Percentiles rank a stretch among this genome's conserved stretches.
phyloP scores from a whole-genome alignment of 1,140 invertebrate genomes.

The Diabrotica virgifera region DNA sequence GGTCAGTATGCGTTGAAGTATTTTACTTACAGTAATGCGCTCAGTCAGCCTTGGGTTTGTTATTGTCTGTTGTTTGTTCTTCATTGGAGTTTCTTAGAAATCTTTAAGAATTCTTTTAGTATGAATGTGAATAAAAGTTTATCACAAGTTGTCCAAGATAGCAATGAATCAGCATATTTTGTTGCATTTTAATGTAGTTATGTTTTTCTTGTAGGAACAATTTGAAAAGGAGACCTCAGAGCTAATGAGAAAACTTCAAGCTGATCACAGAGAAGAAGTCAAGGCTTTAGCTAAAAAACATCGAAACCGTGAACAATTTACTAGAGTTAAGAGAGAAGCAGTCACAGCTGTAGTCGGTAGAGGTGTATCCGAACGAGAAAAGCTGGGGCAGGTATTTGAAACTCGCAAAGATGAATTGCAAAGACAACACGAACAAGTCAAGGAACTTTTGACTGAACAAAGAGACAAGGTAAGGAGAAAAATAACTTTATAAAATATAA shows the following conservation, averaged over 20 bases:
- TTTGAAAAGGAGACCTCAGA: slow-evolving; percentile 77
- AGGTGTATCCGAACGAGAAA: slow-evolving; percentile 76
- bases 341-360: slow-evolving; percentile 73
- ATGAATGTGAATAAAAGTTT: no score
- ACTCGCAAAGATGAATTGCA: slow-evolving; percentile 71
- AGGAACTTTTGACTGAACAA: slow-evolving; percentile 64
- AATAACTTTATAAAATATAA: not conserved
- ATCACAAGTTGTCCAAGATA: no score
- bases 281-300: slow-evolving; percentile 77
- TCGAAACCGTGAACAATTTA: slow-evolving; percentile 86
- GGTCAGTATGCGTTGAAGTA: no score
- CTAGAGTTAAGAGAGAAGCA: slow-evolving; percentile 74
- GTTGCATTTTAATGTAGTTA: no score
- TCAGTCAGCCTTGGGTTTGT: no score
- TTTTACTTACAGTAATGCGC: no score
- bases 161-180: no score
- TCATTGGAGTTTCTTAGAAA: no score
- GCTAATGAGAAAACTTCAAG: slow-evolving; percentile 79
- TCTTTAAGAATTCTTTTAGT: no score
- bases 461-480: slow-evolving; percentile 61
- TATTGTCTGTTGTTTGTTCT: no score
- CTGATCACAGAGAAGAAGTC: slow-evolving; percentile 79
- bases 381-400: slow-evolving; percentile 70
- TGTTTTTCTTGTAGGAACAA: slow-evolving; percentile 51
- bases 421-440: slow-evolving; percentile 74